Conservation (phyloP, 2,113 vertebrate genomes). For the Rhinoptilus africanus region DNA sequence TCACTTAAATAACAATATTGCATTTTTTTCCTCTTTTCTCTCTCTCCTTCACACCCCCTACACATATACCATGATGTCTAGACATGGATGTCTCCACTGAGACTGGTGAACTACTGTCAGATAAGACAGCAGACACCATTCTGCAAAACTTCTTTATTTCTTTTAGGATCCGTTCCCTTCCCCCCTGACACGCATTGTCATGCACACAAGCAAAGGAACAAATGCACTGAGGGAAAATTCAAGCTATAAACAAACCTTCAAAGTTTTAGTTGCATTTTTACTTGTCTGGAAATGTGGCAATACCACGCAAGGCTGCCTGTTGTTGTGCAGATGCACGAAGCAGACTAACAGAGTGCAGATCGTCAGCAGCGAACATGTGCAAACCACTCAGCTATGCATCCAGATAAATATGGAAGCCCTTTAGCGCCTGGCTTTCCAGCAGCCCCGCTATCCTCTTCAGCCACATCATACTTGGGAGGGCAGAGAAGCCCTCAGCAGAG, state of each 20-base stretch:
- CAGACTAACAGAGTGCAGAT: constrained; percentile 15
- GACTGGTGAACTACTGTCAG: not conserved
- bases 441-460: not conserved
- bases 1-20: not conserved
- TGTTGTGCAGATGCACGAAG: not conserved
- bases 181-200: not conserved
- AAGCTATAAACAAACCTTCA: constrained; percentile 48
- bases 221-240: not conserved
- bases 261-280: constrained; percentile 30
- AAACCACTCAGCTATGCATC: not conserved
- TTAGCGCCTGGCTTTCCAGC: not conserved
- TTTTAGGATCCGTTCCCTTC: not conserved
- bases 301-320: not conserved
- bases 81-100: not conserved
- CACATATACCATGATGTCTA: not conserved
- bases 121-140: not conserved
- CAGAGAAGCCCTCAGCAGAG: not conserved
- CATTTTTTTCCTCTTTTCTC: not conserved
- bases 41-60: not conserved
- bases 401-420: not conserved
- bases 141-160: not conserved
- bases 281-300: constrained; percentile 37
- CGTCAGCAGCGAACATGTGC: not conserved
- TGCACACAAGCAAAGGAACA: not conserved
- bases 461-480: not conserved